Conservation (phyloP, 2,888 invertebrate genomes). For the Liposcelis brunnea region DNA sequence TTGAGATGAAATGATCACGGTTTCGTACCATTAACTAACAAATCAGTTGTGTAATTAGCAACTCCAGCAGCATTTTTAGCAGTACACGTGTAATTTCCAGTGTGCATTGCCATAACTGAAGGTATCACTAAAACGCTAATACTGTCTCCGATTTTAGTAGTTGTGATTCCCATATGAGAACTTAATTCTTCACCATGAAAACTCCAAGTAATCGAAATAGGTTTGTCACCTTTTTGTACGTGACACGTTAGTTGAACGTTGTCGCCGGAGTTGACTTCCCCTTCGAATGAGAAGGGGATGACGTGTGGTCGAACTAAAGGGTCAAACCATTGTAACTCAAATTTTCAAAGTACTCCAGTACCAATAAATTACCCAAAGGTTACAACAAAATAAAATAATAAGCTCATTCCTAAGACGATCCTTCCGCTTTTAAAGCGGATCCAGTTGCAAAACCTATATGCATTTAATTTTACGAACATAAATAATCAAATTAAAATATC, state of each 20-base stretch:
- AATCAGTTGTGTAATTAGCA: conserved; percentile 30
- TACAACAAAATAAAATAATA: no score
- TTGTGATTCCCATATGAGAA: conserved; percentile 23
- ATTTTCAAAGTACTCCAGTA: no score
- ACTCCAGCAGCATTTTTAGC: conserved; percentile 38
- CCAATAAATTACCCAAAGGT: no score
- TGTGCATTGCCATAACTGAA: conserved; percentile 29
- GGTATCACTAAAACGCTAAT: conserved; percentile 23
- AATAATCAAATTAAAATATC: no score
- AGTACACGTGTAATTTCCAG: conserved; percentile 38
- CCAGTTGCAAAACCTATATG: no score
- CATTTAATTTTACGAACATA: no score
- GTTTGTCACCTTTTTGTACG: conserved; percentile 53
- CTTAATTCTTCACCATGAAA: conserved; percentile 42
- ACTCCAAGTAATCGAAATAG: conserved; percentile 31
- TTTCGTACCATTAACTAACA: conserved; percentile 37
- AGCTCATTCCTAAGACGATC: no score
- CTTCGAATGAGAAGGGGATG: conserved; percentile 46
- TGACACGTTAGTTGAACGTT: conserved; percentile 48
- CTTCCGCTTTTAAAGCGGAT: no score
- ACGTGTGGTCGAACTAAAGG: conserved; percentile 50
- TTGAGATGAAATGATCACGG: no score
- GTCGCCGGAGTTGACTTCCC: conserved; percentile 44
- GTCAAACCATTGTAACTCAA: no score
- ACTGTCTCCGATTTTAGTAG: conserved; percentile 19